Evolutionary conservation across 1,140 invertebrate genomes (phyloP), one percentile per base, ranked within the genome.

Genomic region (Eumaeus atala): DNA sequence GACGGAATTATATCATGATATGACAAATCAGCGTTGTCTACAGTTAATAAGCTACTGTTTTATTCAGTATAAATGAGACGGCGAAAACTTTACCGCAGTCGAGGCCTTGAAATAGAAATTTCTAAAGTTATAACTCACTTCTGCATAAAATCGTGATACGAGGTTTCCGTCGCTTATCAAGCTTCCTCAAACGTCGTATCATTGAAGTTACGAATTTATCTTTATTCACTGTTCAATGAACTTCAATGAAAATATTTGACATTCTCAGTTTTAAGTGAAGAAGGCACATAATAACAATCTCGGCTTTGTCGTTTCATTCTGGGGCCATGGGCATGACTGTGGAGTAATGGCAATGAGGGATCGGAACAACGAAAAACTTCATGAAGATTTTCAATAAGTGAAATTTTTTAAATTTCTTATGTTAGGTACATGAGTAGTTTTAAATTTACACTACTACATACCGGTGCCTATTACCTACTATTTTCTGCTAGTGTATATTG

Each of bases 31-130:
- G n/a, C 37, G n/a, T 11, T 38, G 11, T 38, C 37, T 38, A 38
- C 37, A 42, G 5, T 50, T 50, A 34, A 59, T 63, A 49, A 61
- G 52, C 42, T 54, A 47, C 54, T 52, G n/a, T 54, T 63, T 59
- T 58, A 59, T 56, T 53, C 44, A 54, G 34, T 48, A 55, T 48
- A 55, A 60, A 42, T 51, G 34, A 33, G 47, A 47, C 48, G 21
- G 48, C 54, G 51, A 55, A 59, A 62, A 53, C 50, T 63, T 50
- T 53, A 16, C 49, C 36, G 18, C 54, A 54, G 21, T 17, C 34
- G 28, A 61, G 54, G 38, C 37, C 54, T 55, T 48, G 49, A 44
- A 56, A 58, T 18, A 52, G 17, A 33, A 53, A 56, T 50, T 49
- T 44, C 50, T 50, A 56, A 62, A 62, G 53, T 51, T 62, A 17